A percentile compares a stretch with the other conserved stretches of the same genome.
phyloP scores from a whole-genome alignment of 2,888 invertebrate species.

The Trichogramma evanescens region DNA sequence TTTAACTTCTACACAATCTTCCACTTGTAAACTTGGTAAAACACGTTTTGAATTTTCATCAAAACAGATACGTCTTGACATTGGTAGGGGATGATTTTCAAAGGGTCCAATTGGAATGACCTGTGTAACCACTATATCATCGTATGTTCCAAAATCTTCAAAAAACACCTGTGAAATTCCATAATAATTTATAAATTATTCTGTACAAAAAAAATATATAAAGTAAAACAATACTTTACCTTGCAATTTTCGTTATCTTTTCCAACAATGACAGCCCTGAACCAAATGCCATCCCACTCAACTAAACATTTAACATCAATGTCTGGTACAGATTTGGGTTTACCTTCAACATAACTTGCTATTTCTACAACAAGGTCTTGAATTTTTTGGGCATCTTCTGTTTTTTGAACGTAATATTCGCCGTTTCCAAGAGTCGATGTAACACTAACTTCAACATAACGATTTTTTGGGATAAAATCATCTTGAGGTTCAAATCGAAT shows the following conservation, averaged over 20 bases:
- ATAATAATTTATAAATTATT: not conserved
- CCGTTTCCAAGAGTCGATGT: constrained; percentile 5
- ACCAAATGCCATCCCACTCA: constrained; percentile 27
- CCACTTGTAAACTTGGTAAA: constrained; percentile 13
- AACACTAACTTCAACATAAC: constrained; percentile 27
- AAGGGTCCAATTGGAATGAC: constrained; percentile 20
- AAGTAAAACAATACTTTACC: not conserved
- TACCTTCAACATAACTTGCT: constrained; percentile 4
- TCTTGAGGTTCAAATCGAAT: constrained; percentile 11
- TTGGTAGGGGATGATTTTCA: constrained; percentile 13
- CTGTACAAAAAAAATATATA: not conserved
- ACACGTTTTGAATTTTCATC: constrained; percentile 1
- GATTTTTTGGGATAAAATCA: constrained; percentile 24
- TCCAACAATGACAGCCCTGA: constrained; percentile 27
- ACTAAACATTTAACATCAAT: constrained; percentile 28
- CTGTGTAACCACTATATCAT: constrained; percentile 7
- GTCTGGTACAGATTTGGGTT: constrained; percentile 1
- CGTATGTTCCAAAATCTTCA: constrained; percentile 11
- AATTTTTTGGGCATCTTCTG: constrained; percentile 18
- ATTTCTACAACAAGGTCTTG: constrained; percentile 24
- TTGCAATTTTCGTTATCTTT: not conserved
- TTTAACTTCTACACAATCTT: not conserved
- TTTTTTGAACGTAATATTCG: constrained; percentile 31
- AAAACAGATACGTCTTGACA: constrained; percentile 24
- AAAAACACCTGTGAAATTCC: constrained; percentile 7